Evolutionary conservation across 2,888 invertebrate genomes (phyloP).

Genomic region (Plutella xylostella): DNA sequence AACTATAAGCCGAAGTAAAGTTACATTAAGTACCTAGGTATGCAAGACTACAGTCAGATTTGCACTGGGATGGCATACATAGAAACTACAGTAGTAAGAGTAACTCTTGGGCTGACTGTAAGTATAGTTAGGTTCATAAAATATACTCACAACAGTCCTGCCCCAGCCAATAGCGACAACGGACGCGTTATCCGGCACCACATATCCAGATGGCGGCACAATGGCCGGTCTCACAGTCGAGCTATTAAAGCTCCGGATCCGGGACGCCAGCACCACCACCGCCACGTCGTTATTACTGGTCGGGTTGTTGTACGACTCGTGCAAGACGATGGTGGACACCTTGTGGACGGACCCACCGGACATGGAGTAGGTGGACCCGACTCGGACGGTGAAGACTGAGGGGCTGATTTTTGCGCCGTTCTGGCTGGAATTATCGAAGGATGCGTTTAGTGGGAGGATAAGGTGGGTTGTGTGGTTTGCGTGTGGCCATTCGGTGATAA

Average conservation of each 20-base stretch:
- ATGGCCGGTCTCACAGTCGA: conserved; percentile 19
- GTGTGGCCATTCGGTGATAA: no score
- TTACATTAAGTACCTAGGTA: no score
- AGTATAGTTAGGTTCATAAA: no score
- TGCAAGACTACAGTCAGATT: no score
- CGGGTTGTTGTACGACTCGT: conserved; percentile 34
- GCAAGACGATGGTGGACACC: conserved; percentile 30
- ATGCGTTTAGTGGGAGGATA: no score
- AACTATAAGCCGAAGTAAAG: no score
- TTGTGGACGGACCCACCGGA: conserved; percentile 32
- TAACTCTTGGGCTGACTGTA: no score
- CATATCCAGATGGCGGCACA: conserved; percentile 26
- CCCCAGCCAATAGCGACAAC: conserved; percentile 48
- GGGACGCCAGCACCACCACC: conserved; percentile 27
- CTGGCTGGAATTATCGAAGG: no score
- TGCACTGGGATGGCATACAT: no score
- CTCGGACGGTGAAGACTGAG: conserved; percentile 24
- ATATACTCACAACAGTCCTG: conserved; percentile 19
- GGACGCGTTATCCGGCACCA: conserved; percentile 26
- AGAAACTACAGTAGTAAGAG: no score
- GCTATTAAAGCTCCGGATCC: conserved; percentile 21
- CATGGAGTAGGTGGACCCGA: conserved; percentile 27
- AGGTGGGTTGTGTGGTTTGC: no score
- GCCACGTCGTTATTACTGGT: conserved; percentile 34
- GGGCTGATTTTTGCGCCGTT: conserved; percentile 13